Conservation (phyloP, 2,888 invertebrate species). For the Cylindroiulus punctatus region DNA sequence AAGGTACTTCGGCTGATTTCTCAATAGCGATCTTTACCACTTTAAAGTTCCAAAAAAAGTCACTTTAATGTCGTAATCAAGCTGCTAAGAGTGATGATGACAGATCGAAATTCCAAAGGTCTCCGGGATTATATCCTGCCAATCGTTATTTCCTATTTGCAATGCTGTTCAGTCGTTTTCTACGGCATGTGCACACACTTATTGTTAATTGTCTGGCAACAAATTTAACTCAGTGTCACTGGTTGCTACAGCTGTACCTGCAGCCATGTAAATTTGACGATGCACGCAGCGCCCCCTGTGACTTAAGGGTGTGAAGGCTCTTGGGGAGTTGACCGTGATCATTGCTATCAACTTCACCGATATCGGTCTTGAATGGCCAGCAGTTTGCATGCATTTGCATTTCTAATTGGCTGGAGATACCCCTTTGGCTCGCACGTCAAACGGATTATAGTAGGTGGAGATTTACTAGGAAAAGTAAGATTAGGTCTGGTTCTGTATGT, state of each 20-base stretch:
- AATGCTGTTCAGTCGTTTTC: background rate
- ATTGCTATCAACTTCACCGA: slow-evolving; percentile 12
- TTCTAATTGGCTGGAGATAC: background rate
- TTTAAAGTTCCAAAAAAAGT: no score
- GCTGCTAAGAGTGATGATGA: background rate
- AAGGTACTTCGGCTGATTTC: no score
- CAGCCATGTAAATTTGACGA: background rate
- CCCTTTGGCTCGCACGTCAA: background rate
- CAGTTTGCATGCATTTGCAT: slow-evolving; percentile 8
- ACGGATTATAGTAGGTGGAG: slow-evolving; percentile 10
- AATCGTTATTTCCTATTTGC: background rate
- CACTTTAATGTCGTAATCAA: no score
- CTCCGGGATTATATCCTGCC: background rate
- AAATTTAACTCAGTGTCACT: background rate
- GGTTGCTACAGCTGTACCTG: slow-evolving; percentile 17
- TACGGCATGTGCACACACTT: background rate
- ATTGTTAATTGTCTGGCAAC: slow-evolving; percentile 12
- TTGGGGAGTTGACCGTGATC: background rate
- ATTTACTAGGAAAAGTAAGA: background rate
- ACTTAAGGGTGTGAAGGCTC: background rate
- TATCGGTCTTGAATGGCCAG: background rate
- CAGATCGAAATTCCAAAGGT: background rate
- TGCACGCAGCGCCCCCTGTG: background rate
- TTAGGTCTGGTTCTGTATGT: background rate
- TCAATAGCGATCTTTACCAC: no score